Percentiles rank a stretch among this genome's conserved stretches.
phyloP scores from a whole-genome alignment of 2,888 invertebrate genomes.

The Acleris cristana region DNA sequence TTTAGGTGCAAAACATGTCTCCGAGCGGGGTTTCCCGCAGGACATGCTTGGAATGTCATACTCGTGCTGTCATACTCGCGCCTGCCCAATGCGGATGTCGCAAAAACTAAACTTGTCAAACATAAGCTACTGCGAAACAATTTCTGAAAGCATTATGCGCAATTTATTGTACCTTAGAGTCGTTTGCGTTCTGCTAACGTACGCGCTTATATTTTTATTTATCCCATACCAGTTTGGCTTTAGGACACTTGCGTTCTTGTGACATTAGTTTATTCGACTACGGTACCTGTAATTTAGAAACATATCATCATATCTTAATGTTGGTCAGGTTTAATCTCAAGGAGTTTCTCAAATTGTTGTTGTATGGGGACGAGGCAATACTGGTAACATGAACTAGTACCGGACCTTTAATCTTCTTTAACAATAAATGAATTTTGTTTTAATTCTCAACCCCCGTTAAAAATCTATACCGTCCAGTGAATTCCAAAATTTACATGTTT shows the following conservation, averaged over 20 bases:
- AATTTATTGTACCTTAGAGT: constrained; percentile 17
- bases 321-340: no score
- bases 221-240: constrained; percentile 13
- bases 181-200: constrained; percentile 23
- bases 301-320: no score
- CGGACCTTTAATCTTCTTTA: no score
- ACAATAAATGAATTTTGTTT: no score
- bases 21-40: constrained; percentile 65
- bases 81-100: constrained; percentile 31
- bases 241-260: background rate
- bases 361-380: no score
- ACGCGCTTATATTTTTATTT: constrained; percentile 12
- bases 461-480: no score
- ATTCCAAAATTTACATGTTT: no score
- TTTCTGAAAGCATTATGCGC: constrained; percentile 26
- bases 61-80: constrained; percentile 36
- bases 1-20: constrained; percentile 64
- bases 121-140: constrained; percentile 22
- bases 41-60: constrained; percentile 62
- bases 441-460: no score
- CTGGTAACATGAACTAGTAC: no score
- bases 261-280: no score
- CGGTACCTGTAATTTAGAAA: no score
- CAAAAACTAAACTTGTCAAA: constrained; percentile 19
- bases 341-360: no score